phyloP scores from a whole-genome alignment of 2,888 invertebrate species.

The Spisula subtruncata region DNA sequence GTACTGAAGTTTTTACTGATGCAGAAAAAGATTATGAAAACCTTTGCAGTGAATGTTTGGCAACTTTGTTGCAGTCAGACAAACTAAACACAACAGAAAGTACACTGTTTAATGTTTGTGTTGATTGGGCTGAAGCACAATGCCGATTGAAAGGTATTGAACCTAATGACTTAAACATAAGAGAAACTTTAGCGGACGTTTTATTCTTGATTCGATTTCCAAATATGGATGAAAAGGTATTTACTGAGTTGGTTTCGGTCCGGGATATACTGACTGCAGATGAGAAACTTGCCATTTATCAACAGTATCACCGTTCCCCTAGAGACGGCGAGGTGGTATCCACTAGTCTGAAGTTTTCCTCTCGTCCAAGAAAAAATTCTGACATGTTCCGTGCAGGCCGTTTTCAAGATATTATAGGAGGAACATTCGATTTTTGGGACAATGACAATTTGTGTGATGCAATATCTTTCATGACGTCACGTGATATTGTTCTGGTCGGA shows the following conservation, averaged over 20 bases:
- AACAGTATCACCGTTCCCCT: conserved; percentile 33
- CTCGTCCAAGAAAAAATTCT: conserved; percentile 44
- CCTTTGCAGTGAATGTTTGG: conserved; percentile 91
- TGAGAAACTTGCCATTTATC: conserved; percentile 88
- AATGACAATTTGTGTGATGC: conserved; percentile 67
- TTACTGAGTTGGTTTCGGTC: conserved; percentile 90
- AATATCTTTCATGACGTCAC: conserved; percentile 60
- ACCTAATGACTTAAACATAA: conserved; percentile 59
- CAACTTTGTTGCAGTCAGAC: conserved; percentile 91
- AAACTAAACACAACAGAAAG: conserved; percentile 90
- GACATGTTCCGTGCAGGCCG: conserved; percentile 50
- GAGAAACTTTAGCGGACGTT: conserved; percentile 70
- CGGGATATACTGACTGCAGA: conserved; percentile 89
- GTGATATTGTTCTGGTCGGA: conserved; percentile 60
- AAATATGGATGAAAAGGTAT: conserved; percentile 88
- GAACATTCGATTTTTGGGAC: conserved; percentile 69
- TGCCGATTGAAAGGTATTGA: conserved; percentile 67
- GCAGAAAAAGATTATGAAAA: conserved; percentile 90
- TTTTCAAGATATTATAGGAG: conserved; percentile 61
- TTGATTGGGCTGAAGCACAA: conserved; percentile 75
- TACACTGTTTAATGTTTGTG: conserved; percentile 70
- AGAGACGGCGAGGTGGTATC: conserved; percentile 29
- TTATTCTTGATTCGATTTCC: conserved; percentile 78
- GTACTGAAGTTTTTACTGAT: conserved; percentile 82
- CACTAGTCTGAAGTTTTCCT: conserved; percentile 33